Conservation (phyloP, 2,888 invertebrate species). For the Agrochola circellaris region DNA sequence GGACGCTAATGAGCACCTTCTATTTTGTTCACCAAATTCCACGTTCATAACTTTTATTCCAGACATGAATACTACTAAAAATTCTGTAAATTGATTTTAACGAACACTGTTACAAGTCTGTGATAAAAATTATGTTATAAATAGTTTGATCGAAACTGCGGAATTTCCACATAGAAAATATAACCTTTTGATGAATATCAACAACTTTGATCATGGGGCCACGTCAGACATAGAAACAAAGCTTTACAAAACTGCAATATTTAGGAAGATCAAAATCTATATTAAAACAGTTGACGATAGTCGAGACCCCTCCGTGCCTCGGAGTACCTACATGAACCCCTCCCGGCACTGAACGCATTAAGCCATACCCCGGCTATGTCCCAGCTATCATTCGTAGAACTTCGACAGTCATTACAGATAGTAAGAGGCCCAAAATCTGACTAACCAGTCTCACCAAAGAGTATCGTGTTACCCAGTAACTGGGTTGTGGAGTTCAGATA, state of each 20-base stretch:
- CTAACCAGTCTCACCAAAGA: neutral
- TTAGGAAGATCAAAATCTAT: neutral
- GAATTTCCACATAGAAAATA: neutral
- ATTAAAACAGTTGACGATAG: neutral
- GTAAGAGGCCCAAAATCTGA: neutral
- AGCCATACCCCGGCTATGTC: too few species aligned
- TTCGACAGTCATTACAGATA: neutral
- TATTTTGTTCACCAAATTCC: neutral
- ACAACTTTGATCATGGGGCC: neutral
- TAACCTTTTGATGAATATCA: neutral
- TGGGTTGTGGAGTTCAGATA: neutral
- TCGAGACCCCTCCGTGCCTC: neutral
- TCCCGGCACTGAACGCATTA: too few species aligned
- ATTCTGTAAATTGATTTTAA: neutral
- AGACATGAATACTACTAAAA: neutral
- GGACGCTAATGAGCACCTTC: neutral
- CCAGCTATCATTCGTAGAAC: neutral
- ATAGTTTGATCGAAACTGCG: neutral
- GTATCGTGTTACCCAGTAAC: neutral
- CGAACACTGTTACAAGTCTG: neutral
- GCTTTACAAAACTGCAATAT: neutral
- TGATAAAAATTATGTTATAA: neutral
- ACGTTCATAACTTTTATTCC: neutral
- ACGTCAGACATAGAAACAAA: neutral
- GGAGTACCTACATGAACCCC: too few species aligned